Conservation (phyloP, 2,888 invertebrate genomes). For the Pemphredon lugubris region DNA sequence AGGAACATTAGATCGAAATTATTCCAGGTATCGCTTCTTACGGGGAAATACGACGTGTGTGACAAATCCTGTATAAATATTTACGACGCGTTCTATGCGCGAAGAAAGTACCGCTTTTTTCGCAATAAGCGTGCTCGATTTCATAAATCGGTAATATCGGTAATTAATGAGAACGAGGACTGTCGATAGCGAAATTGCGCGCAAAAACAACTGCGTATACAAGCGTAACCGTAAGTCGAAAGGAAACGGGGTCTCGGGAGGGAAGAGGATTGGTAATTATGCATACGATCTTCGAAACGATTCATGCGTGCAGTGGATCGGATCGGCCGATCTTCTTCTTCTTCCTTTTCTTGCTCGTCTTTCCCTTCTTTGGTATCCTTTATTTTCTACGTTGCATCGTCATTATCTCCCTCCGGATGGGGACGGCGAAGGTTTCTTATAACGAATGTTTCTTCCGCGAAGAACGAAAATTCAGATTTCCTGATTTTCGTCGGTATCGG, state of each 20-base stretch:
- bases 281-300: slow-evolving; percentile 64
- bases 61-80: too few species aligned
- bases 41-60: too few species aligned
- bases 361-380: not conserved
- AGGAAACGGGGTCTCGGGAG: slow-evolving; percentile 18
- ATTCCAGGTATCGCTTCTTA: too few species aligned
- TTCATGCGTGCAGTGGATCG: slow-evolving; percentile 62
- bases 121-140: too few species aligned
- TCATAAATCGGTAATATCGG: too few species aligned
- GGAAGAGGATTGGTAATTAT: slow-evolving; percentile 52
- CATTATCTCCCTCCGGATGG: slow-evolving; percentile 45
- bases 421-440: slow-evolving; percentile 5
- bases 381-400: slow-evolving; percentile 27
- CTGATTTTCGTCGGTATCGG: slow-evolving; percentile 1
- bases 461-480: slow-evolving; percentile 22
- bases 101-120: too few species aligned
- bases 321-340: slow-evolving; percentile 38
- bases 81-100: too few species aligned
- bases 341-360: slow-evolving; percentile 22
- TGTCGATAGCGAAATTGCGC: too few species aligned
- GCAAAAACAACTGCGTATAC: too few species aligned
- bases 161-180: too few species aligned
- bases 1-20: too few species aligned
- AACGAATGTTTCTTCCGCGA: not conserved
- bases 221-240: slow-evolving; percentile 16